Percentiles rank a stretch among this genome's conserved stretches.
Conservation (phyloP, 1,140 invertebrate species). For the Bombus superbus region DNA sequence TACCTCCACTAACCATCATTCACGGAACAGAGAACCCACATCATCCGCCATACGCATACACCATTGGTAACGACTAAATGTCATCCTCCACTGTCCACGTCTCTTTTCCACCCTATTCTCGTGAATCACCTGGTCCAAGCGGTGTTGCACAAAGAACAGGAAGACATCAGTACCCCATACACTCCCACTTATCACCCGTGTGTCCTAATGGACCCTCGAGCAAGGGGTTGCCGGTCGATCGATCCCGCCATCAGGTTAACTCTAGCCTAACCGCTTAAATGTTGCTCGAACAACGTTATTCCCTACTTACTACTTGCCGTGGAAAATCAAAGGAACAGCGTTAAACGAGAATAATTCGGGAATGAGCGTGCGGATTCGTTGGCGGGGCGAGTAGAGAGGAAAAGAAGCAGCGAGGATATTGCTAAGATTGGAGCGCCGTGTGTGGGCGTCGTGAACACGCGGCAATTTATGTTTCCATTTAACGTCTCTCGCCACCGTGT, state of each 20-base stretch:
- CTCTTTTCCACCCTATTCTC: constrained; percentile 30
- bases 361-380: constrained; percentile 24
- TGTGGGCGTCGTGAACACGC: constrained; percentile 55
- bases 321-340: not conserved
- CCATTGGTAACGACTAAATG: constrained; percentile 5
- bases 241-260: not conserved
- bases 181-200: constrained; percentile 26
- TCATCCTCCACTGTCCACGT: constrained; percentile 18
- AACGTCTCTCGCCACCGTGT: constrained; percentile 19
- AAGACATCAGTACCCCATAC: constrained; percentile 23
- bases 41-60: not conserved
- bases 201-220: constrained; percentile 22
- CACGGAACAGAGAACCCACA: not conserved
- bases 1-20: not conserved
- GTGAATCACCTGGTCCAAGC: constrained; percentile 39
- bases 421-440: constrained; percentile 56
- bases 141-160: constrained; percentile 23
- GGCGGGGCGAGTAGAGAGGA: not conserved
- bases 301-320: not conserved
- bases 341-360: not conserved
- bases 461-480: constrained; percentile 34
- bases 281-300: not conserved
- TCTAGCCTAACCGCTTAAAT: not conserved
- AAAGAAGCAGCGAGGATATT: constrained; percentile 23
- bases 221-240: constrained; percentile 29